Base-by-base conservation (phyloP, 2,888 invertebrate genomes). In the Neoitamus cyanurus region DNA sequence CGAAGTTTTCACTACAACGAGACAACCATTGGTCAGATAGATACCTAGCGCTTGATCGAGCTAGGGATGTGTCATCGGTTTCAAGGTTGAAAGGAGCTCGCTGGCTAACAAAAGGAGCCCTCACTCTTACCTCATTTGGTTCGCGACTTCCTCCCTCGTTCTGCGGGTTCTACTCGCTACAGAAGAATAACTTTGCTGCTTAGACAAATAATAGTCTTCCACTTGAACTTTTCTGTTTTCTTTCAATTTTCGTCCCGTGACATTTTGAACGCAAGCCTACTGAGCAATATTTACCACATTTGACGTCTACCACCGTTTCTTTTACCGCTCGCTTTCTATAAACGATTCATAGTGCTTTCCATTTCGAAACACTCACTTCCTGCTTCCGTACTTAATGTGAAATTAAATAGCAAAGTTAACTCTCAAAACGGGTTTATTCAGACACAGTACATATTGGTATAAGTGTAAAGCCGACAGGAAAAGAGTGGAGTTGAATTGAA, bases 1-100 rank as follows among this genome's bases (percentile, higher is more conserved):
- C 90, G 86, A 89, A 86, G 86, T 87, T 86, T 84, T 88, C 87
- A 87, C 87, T 88, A 68, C 83, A 87, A 75, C 13, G 42, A 25
- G 13, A 58, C 15, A 80, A 80, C 37, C 37, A 28, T 77, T 77
- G n/a, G 13, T 34, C 15, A 34, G 11, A 69, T 3, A 69, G 9
- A n/a, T n/a, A n/a, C n/a, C 15, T 30, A 28, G 30, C 30, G 31
- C 42, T 13, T 15, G 58, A 58, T 58, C 15, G 15, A 15, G 58
- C 58, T 15, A 30, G 2, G 36, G 34, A 73, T 73, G 73, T 73
- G 73, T 73, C 73, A 73, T 73, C 73, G 20, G 36, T 20, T 73
- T 36, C 73, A 73, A 73, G 73, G 73, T 73, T 73, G 73, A 73
- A 36, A 58, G 25, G 9, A 9, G 20, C 58, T 20, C 58, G 58